Base-by-base conservation (phyloP, 2,113 vertebrate genomes). In the Takifugu flavidus region DNA sequence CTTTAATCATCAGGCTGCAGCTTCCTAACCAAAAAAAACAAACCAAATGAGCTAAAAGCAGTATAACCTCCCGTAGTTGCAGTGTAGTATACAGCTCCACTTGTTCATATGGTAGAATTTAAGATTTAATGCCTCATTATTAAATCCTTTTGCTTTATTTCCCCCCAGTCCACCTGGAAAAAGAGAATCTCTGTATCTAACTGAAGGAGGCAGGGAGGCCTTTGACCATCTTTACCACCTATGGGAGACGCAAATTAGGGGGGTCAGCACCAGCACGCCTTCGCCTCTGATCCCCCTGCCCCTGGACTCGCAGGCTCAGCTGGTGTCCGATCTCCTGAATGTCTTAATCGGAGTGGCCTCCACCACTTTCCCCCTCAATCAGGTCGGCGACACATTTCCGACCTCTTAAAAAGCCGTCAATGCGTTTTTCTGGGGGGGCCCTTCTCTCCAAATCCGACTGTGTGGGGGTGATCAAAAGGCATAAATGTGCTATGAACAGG, bases 281-380 rank as follows among this genome's bases (percentile, higher is more conserved):
- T 87, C 92, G 25, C 91, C 93, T 55, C 59, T 91, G 49, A 77
- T 92, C 1, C 91, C 85, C 0, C 90, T 92, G 5, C 82, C 94
- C 50, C 83, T 94, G 49, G 86, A 95, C 86, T 92, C 85, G 29
- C 94, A 98, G 79, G 63, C 80, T 0, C 94, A 95, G 63, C 90
- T 99, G 56, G 96, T 98, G 25, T 94, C 93, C 25, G 94, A 98
- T 52, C 91, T 92, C 7, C 92, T 99, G 11, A 98, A 99, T 0
- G 93, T 95, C 54, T 91, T 99, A 52, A 94, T 98, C 6, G 96
- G 96, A 15, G 95, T 99, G 49, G 93, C 93, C 0, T 99, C 97
- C 0, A 75, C 87, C 29, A 96, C 96, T 0, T 98, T 99, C 65
- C 93, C 94, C 13, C 92, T 97, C 44, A 94, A 93, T 82, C 85